Percentiles rank a stretch among this genome's conserved stretches.
These are phyloP conservation scores for Cinclus mexicanus DNA, from an alignment of 2,113 vertebrate species.

Conservation along the genomic window DNA sequence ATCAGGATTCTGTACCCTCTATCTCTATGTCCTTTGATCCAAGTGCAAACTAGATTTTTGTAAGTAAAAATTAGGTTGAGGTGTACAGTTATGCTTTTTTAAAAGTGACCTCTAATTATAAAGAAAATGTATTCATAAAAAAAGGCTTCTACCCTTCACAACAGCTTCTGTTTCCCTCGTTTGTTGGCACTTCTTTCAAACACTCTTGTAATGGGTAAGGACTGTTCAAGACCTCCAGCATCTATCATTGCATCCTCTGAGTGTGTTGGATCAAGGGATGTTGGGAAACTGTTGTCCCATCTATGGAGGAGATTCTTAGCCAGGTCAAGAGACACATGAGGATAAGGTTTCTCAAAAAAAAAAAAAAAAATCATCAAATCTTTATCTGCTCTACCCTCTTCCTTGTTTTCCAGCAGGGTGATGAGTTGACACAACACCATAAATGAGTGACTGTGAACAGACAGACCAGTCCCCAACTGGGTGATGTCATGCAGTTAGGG, in stretches of 20 bases:
- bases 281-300: not conserved
- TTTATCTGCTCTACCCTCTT: not conserved
- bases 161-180: not conserved
- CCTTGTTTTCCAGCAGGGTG: not conserved
- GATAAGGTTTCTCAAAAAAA: not conserved
- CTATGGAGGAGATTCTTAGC: not conserved
- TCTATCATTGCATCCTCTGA: not conserved
- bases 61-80: not conserved
- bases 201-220: not conserved
- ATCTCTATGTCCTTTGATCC: not conserved
- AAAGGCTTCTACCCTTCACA: not conserved
- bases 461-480: not conserved
- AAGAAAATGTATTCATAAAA: not conserved
- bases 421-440: not conserved
- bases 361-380: not conserved
- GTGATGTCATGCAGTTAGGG: not conserved
- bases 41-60: not conserved
- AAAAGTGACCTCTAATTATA: not conserved
- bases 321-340: not conserved
- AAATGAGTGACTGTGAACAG: not conserved
- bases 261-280: accelerated
- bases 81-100: not conserved
- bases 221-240: not conserved
- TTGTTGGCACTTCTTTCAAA: not conserved
- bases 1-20: not conserved